phyloP scores from a whole-genome alignment of 2,888 invertebrate genomes.

The Heliconius ethilla region DNA sequence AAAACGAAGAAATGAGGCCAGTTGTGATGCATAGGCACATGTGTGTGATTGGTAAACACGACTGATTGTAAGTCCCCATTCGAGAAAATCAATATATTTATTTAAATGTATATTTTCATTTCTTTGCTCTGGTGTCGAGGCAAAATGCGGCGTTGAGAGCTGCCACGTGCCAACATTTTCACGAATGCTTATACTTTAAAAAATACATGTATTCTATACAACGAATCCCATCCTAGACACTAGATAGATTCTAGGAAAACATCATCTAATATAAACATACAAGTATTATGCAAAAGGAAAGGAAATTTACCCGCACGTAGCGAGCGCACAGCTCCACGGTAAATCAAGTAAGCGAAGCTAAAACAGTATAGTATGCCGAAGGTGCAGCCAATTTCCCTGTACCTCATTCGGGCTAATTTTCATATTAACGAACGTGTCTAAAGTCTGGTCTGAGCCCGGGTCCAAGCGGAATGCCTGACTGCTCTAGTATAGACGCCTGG shows the following conservation, averaged over 20 bases:
- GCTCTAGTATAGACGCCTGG: conserved; percentile 13
- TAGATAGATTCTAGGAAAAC: neutral
- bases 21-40: too few species aligned
- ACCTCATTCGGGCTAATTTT: conserved; percentile 60
- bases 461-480: conserved; percentile 22
- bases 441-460: conserved; percentile 37
- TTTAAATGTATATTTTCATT: too few species aligned
- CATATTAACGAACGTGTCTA: conserved; percentile 62
- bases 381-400: conserved; percentile 57
- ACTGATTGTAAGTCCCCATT: too few species aligned
- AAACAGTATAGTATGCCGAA: conserved; percentile 35
- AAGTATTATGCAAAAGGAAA: conserved; percentile 15
- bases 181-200: neutral
- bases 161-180: too few species aligned
- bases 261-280: conserved; percentile 3
- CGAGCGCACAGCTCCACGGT: neutral
- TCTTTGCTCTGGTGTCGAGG: too few species aligned
- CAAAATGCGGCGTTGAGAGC: too few species aligned
- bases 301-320: conserved; percentile 16
- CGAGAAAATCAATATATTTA: too few species aligned
- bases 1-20: too few species aligned
- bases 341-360: conserved; percentile 29
- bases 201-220: neutral
- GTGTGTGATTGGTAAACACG: too few species aligned
- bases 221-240: neutral